Percentiles rank a stretch among this genome's conserved stretches.
Evolutionary conservation across 2,888 invertebrate genomes (phyloP).

Genomic region (Meiosimyza platycephala): DNA sequence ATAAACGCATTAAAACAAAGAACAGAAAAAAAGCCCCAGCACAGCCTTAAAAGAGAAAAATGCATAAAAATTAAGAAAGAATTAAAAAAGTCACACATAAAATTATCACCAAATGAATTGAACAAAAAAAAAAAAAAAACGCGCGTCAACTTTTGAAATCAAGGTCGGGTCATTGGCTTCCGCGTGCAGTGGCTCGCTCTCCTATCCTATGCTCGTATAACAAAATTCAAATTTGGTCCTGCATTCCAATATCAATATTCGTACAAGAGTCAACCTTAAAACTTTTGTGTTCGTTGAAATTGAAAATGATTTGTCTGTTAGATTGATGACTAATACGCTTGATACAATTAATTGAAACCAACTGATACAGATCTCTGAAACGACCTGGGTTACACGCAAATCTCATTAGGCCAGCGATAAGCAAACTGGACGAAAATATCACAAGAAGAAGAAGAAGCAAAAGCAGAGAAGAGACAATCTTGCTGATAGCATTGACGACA

Average conservation of each 20-base stretch:
- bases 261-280: no score
- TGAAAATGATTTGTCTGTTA: constrained; percentile 59
- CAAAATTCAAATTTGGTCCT: no score
- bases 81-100: constrained; percentile 32
- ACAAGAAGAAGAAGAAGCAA: constrained; percentile 3
- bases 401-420: constrained; percentile 61
- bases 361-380: constrained; percentile 65
- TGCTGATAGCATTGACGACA: no score
- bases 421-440: background rate
- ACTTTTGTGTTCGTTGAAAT: background rate
- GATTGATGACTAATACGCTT: constrained; percentile 66
- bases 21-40: background rate
- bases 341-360: constrained; percentile 63
- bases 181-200: constrained; percentile 34
- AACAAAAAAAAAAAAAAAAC: constrained; percentile 17
- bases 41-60: background rate
- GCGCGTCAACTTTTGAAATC: constrained; percentile 45
- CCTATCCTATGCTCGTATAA: no score
- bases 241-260: no score
- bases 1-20: background rate
- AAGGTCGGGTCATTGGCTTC: constrained; percentile 50
- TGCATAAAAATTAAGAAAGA: constrained; percentile 18
- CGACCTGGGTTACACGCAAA: constrained; percentile 66
- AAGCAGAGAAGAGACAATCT: background rate
- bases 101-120: constrained; percentile 41